These are phyloP conservation scores for Phenganax stokvisi DNA, from an alignment of 92 coral and sea anemone species.

Conservation along the genomic window DNA sequence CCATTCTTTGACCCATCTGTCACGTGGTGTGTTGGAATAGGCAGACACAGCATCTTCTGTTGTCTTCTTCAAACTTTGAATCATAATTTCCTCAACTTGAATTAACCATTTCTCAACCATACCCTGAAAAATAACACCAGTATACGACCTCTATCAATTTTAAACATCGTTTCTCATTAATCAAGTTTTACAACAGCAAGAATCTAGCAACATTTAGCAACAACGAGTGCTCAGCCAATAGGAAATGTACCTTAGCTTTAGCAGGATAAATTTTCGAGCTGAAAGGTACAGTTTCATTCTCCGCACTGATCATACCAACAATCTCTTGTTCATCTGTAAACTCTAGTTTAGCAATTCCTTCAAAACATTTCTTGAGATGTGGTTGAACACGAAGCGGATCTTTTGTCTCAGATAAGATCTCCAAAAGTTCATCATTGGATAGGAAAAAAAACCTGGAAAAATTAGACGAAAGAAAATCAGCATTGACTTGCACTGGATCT, in stretches of 20 bases:
- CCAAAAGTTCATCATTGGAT: constrained; percentile 94
- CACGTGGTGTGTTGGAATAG: constrained; percentile 76
- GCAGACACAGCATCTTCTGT: constrained; percentile 85
- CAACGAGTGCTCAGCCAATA: too few species aligned
- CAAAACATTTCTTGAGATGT: constrained; percentile 96
- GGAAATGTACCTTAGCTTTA: constrained; percentile 76
- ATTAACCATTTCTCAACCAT: constrained; percentile 99
- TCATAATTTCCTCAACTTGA: constrained; percentile 97
- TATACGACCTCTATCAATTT: neutral
- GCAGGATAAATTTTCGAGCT: constrained; percentile 88
- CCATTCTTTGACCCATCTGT: constrained; percentile 98
- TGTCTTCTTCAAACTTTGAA: constrained; percentile 76
- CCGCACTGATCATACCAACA: constrained; percentile 99
- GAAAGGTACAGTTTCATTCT: constrained; percentile 94
- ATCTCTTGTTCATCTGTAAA: constrained; percentile 98
- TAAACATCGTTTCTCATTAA: neutral
- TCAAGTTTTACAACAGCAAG: too few species aligned
- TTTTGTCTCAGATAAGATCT: constrained; percentile 95
- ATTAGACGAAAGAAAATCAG: neutral
- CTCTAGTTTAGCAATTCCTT: constrained; percentile 90
- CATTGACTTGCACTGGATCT: neutral
- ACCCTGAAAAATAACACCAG: constrained; percentile 51
- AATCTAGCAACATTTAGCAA: neutral
- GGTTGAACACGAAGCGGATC: constrained; percentile 99
- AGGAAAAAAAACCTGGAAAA: constrained; percentile 80